These are phyloP conservation scores for Riparia riparia DNA, from an alignment of 2,113 vertebrate genomes.

Conservation along the genomic window DNA sequence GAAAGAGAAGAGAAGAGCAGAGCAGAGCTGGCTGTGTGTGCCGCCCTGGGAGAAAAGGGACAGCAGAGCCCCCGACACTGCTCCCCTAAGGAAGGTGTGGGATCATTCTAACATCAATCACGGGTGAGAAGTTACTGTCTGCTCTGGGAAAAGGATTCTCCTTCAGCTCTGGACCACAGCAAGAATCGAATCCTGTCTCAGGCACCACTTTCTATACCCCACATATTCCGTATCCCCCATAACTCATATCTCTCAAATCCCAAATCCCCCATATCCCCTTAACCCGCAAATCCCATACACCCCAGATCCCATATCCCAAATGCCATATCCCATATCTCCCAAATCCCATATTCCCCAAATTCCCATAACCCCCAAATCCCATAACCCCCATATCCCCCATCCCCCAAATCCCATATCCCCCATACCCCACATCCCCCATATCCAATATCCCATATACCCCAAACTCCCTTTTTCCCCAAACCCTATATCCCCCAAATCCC, in stretches of 20 bases:
- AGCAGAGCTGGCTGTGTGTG: neutral
- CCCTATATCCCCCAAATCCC: neutral
- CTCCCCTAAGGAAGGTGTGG: neutral
- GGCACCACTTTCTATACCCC: neutral
- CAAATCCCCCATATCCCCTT: neutral
- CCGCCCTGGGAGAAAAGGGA: neutral
- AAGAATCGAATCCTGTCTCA: neutral
- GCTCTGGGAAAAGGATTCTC: neutral
- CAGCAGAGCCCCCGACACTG: neutral
- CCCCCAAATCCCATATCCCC: neutral
- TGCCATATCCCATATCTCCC: neutral
- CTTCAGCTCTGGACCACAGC: neutral
- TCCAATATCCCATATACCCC: neutral
- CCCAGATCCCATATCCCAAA: neutral
- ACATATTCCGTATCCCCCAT: neutral
- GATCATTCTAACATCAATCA: neutral
- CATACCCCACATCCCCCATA: neutral
- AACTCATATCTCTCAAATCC: neutral
- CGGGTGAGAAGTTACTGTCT: accelerated
- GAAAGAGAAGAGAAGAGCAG: neutral
- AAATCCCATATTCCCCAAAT: neutral
- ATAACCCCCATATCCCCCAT: neutral
- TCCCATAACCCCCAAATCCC: neutral
- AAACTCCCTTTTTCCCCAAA: too few species aligned
- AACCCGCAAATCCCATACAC: too few species aligned